Evolutionary conservation across 92 coral and sea anemone genomes (phyloP).

Genomic region (Paragorgia papillata): DNA sequence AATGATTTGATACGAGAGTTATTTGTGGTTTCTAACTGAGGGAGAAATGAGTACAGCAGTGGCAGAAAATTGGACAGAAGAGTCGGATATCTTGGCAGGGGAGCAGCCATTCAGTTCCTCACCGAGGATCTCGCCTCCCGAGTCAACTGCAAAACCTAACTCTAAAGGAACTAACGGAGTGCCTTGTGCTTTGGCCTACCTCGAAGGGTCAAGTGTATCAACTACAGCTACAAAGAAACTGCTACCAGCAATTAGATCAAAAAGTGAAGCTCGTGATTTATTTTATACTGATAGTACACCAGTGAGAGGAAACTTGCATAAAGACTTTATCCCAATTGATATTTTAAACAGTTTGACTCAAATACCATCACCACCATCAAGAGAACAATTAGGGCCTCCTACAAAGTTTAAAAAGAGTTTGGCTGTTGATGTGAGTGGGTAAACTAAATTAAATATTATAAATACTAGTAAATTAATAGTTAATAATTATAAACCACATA

Average conservation of each 20-base stretch:
- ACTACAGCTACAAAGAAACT: constrained; percentile 51
- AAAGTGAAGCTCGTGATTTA: constrained; percentile 28
- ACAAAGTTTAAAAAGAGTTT: constrained; percentile 75
- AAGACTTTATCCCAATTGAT: constrained; percentile 91
- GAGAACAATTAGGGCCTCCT: constrained; percentile 90
- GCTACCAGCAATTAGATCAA: constrained; percentile 45
- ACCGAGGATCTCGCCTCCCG: constrained; percentile 13
- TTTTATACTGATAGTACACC: constrained; percentile 59
- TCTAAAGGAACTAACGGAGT: constrained; percentile 64
- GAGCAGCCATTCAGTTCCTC: constrained; percentile 10
- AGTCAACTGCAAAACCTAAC: constrained; percentile 66
- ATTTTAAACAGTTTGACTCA: constrained; percentile 93
- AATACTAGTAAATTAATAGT: no score
- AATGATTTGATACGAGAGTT: not conserved
- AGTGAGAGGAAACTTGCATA: constrained; percentile 66
- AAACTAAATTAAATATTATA: not conserved
- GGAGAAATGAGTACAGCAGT: constrained; percentile 75
- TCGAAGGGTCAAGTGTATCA: constrained; percentile 63
- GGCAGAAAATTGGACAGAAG: constrained; percentile 60
- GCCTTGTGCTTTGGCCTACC: constrained; percentile 86
- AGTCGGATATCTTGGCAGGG: constrained; percentile 35
- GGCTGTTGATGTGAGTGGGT: constrained; percentile 57
- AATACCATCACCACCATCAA: constrained; percentile 82
- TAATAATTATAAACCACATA: no score
- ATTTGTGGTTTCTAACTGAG: not conserved